Percentiles rank a stretch among this genome's conserved stretches.
phyloP scores from a whole-genome alignment of 2,797 vertebrate genomes.

The Hydrocynus forskahlii region DNA sequence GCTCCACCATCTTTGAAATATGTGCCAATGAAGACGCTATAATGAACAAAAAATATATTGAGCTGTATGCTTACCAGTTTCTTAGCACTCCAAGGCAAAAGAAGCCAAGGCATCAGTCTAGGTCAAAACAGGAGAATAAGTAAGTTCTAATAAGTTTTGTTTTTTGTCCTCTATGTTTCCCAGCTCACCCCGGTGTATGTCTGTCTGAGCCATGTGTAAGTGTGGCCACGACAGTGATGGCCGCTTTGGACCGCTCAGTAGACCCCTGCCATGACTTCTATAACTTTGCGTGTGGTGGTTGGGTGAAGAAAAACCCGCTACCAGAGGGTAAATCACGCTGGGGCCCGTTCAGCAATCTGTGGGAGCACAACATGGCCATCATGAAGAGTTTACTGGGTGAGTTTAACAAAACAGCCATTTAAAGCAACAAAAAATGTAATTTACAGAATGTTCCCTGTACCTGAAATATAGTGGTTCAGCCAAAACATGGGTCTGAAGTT shows the following conservation, averaged over 20 bases:
- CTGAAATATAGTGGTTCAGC: no score
- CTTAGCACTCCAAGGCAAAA: no score
- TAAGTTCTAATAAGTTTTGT: not conserved
- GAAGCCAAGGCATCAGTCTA: no score
- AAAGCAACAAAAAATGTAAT: no score
- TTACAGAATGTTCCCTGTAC: no score
- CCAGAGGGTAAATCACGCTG: slow-evolving; percentile 95
- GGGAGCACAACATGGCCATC: slow-evolving; percentile 95
- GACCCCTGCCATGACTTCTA: slow-evolving; percentile 97
- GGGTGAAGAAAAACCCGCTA: slow-evolving; percentile 92
- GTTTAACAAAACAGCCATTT: not conserved
- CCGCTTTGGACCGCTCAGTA: slow-evolving; percentile 84
- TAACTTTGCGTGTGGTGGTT: slow-evolving; percentile 91
- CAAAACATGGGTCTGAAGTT: no score
- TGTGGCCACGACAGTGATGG: slow-evolving; percentile 86
- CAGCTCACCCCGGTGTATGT: slow-evolving; percentile 82
- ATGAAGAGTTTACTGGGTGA: slow-evolving; percentile 95
- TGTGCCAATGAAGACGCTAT: no score
- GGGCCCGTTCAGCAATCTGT: slow-evolving; percentile 94
- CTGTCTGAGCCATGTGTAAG: slow-evolving; percentile 88
- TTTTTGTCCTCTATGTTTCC: not conserved
- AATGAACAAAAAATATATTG: no score
- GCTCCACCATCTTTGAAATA: no score
- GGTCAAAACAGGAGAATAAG: no score
- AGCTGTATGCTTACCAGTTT: no score